These are phyloP conservation scores for Hydraecia micacea DNA, from an alignment of 2,888 invertebrate species.

Conservation along the genomic window DNA sequence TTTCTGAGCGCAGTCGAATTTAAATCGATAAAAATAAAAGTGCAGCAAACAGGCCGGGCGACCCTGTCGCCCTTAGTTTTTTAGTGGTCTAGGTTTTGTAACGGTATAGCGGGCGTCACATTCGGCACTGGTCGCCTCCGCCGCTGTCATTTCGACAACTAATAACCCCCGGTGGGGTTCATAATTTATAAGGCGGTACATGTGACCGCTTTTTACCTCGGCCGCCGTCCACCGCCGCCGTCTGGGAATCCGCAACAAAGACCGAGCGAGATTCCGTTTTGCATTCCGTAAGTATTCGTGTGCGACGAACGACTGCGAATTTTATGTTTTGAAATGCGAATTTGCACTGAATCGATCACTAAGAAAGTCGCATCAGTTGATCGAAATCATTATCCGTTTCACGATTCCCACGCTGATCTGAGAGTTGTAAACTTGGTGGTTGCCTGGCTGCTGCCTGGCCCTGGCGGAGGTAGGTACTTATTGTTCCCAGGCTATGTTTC, in stretches of 20 bases:
- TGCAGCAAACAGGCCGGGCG: conserved; percentile 75
- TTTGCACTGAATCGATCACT: conserved; percentile 78
- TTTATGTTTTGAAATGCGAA: conserved; percentile 78
- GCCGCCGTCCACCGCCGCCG: conserved; percentile 78
- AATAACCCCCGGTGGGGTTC: conserved; percentile 82
- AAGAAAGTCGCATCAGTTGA: conserved; percentile 69
- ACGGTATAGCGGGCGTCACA: conserved; percentile 83
- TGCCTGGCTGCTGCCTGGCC: conserved; percentile 21
- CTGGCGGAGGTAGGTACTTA: conserved; percentile 47
- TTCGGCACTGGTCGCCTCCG: conserved; percentile 69
- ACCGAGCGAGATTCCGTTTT: conserved; percentile 86
- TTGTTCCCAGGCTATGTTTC: conserved; percentile 53
- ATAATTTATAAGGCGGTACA: conserved; percentile 86
- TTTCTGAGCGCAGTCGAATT: conserved; percentile 77
- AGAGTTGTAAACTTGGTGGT: conserved; percentile 37
- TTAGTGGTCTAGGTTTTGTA: conserved; percentile 81
- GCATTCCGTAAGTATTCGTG: conserved; percentile 85
- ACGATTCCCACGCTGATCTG: conserved; percentile 69
- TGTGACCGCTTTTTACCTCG: conserved; percentile 87
- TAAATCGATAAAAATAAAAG: conserved; percentile 78
- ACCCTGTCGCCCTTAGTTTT: conserved; percentile 85
- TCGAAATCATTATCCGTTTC: conserved; percentile 63
- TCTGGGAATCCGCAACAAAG: conserved; percentile 90
- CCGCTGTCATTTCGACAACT: conserved; percentile 84
- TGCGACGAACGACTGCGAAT: conserved; percentile 79